Conservation (phyloP, 1,140 invertebrate species). For the Adoxophyes honmai region DNA sequence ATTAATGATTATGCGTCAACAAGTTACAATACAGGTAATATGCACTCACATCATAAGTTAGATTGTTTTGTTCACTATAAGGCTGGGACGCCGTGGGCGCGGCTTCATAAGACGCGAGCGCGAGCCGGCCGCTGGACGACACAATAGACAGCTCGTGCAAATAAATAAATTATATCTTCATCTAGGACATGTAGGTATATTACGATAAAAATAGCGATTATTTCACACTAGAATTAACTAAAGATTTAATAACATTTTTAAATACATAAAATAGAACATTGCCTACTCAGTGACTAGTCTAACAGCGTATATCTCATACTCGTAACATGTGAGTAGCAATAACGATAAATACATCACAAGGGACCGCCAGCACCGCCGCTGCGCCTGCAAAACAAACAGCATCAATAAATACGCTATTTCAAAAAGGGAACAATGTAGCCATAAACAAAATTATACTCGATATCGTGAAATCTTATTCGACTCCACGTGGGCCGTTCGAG, state of each 20-base stretch:
- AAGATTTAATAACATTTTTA: constrained; percentile 68
- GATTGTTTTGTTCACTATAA: constrained; percentile 39
- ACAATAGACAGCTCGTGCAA: constrained; percentile 33
- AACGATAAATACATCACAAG: constrained; percentile 66
- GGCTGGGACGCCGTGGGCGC: constrained; percentile 40
- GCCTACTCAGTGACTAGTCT: constrained; percentile 74
- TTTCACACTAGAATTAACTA: constrained; percentile 68
- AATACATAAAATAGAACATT: constrained; percentile 70
- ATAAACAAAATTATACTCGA: too few relatives aligned
- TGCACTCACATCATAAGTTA: constrained; percentile 52
- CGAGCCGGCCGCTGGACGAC: constrained; percentile 8
- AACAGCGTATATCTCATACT: constrained; percentile 60
- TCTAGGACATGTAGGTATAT: constrained; percentile 43
- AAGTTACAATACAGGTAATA: constrained; percentile 51
- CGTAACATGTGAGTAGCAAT: constrained; percentile 60
- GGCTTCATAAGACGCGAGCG: constrained; percentile 44
- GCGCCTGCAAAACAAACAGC: neutral
- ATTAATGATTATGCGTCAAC: constrained; percentile 71
- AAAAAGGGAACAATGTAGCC: too few relatives aligned
- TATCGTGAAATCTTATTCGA: too few relatives aligned
- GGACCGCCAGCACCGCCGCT: constrained; percentile 23
- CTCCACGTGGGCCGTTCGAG: too few relatives aligned
- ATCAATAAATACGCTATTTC: too few relatives aligned
- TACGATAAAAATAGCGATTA: constrained; percentile 64
- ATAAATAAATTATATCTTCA: constrained; percentile 63